Conservation (phyloP, 1,140 invertebrate genomes). For the Aphidius ervi region DNA sequence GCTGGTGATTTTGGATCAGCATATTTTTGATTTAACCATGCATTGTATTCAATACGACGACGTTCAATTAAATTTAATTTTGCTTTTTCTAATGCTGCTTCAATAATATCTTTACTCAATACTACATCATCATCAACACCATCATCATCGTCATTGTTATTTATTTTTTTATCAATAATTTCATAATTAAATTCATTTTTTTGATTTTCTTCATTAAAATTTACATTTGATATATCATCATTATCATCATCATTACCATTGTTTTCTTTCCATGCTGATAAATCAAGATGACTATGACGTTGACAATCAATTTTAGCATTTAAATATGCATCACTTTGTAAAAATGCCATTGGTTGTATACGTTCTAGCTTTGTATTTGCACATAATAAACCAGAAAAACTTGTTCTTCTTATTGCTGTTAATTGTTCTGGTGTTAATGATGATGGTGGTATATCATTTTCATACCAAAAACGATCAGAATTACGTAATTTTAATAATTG, state of each 20-base stretch:
- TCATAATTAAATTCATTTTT: slow-evolving; percentile 30
- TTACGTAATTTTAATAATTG: slow-evolving; percentile 77
- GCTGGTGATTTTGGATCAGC: slow-evolving; percentile 78
- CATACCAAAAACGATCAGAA: slow-evolving; percentile 92
- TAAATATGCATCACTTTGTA: slow-evolving; percentile 82
- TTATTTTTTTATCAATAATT: background rate
- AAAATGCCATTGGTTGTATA: slow-evolving; percentile 80
- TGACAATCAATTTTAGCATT: slow-evolving; percentile 77
- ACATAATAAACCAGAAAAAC: slow-evolving; percentile 79
- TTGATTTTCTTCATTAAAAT: slow-evolving; percentile 49
- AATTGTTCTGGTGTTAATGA: slow-evolving; percentile 79
- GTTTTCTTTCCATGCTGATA: slow-evolving; percentile 63
- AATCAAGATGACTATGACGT: slow-evolving; percentile 62
- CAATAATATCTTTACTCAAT: slow-evolving; percentile 43
- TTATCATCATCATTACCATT: background rate
- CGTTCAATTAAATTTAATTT: slow-evolving; percentile 68
- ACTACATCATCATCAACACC: background rate
- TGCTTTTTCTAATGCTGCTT: slow-evolving; percentile 68
- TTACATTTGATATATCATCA: background rate
- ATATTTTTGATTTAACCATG: slow-evolving; percentile 63
- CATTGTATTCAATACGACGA: slow-evolving; percentile 71
- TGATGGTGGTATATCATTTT: slow-evolving; percentile 89
- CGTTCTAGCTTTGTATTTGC: slow-evolving; percentile 65
- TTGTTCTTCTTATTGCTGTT: slow-evolving; percentile 78
- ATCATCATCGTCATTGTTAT: background rate